Evolutionary conservation across 2,113 vertebrate genomes (phyloP).

Genomic region (Pampusana beccarii): DNA sequence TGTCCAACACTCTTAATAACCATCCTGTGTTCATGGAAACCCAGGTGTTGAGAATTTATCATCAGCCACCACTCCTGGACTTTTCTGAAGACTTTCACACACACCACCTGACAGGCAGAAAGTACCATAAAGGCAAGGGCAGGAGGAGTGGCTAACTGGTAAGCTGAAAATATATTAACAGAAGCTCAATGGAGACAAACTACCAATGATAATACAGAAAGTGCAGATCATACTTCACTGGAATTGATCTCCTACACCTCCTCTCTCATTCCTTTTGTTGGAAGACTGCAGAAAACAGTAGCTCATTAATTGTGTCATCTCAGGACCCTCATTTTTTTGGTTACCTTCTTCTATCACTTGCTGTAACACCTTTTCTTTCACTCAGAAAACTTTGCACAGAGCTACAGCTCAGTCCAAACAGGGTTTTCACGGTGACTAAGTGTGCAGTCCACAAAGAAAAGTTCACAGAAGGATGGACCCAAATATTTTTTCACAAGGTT

Average conservation of each 20-base stretch:
- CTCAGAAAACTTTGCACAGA: neutral
- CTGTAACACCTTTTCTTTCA: neutral
- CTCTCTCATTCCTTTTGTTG: neutral
- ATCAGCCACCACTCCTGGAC: neutral
- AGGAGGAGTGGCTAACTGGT: neutral
- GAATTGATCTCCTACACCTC: neutral
- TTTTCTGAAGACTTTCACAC: neutral
- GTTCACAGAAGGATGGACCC: neutral
- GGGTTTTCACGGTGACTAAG: rapidly evolving
- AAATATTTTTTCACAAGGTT: neutral
- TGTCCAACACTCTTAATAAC: neutral
- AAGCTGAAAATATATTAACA: neutral
- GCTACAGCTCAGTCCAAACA: neutral
- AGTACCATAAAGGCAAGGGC: neutral
- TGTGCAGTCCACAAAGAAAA: neutral
- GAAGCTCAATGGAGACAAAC: neutral
- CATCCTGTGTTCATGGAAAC: neutral
- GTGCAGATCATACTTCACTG: neutral
- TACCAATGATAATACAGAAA: neutral
- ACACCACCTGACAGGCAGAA: neutral
- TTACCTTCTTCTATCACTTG: neutral
- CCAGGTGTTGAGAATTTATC: neutral
- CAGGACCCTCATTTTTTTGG: neutral
- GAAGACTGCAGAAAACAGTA: neutral
- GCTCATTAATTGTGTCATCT: neutral